A percentile compares a stretch with the other conserved stretches of the same genome.
Conservation (phyloP, 2,113 vertebrate species). For the Solenodon paradoxus region DNA sequence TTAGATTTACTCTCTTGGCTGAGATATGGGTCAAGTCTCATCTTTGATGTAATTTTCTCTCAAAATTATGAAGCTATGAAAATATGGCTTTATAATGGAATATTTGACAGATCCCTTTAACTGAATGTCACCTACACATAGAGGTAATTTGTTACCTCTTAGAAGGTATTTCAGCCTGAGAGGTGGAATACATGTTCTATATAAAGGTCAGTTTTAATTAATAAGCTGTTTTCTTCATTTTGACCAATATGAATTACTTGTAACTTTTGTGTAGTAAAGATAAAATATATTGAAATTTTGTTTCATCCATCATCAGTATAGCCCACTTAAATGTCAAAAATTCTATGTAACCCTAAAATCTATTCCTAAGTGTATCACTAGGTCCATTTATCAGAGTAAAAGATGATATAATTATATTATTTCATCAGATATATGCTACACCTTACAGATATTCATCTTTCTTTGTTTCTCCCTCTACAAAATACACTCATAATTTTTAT, state of each 20-base stretch:
- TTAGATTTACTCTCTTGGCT: slow-evolving; percentile 49
- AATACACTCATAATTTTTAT: slow-evolving; percentile 60
- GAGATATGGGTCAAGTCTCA: slow-evolving; percentile 44
- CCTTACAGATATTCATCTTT: slow-evolving; percentile 51
- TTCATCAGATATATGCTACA: slow-evolving; percentile 62
- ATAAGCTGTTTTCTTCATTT: slow-evolving; percentile 77
- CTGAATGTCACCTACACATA: slow-evolving; percentile 59
- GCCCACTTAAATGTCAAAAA: slow-evolving; percentile 81
- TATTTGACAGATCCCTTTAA: slow-evolving; percentile 67
- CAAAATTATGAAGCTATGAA: slow-evolving; percentile 65
- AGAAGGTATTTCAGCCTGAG: slow-evolving; percentile 72
- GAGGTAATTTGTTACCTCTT: slow-evolving; percentile 76
- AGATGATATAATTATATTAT: slow-evolving; percentile 79
- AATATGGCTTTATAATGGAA: slow-evolving; percentile 65
- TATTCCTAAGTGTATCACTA: slow-evolving; percentile 74
- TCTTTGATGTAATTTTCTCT: slow-evolving; percentile 60
- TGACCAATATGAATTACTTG: slow-evolving; percentile 73
- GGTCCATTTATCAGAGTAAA: slow-evolving; percentile 79
- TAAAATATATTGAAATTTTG: slow-evolving; percentile 80
- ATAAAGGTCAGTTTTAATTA: slow-evolving; percentile 80
- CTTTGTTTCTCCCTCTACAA: slow-evolving; percentile 37
- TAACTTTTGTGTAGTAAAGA: slow-evolving; percentile 79
- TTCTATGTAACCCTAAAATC: slow-evolving; percentile 63
- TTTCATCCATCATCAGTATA: slow-evolving; percentile 73
- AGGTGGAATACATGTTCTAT: slow-evolving; percentile 73